Base-by-base conservation (phyloP, 2,888 invertebrate species). In the Acanthosepion esculentum region DNA sequence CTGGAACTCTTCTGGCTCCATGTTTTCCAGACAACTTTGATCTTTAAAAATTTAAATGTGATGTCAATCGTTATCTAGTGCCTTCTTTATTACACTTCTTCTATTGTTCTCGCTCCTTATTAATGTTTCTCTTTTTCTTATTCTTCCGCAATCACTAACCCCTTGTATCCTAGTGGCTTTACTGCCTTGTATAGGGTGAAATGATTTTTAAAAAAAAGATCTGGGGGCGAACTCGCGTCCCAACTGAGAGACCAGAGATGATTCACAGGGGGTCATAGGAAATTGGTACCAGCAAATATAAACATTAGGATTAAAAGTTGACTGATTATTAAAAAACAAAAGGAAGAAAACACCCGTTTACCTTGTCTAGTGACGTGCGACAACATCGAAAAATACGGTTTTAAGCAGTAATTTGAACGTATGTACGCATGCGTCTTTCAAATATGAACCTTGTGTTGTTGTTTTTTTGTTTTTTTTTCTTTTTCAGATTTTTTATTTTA, bases 221-320 rank as follows among this genome's bases (percentile, higher is more conserved):
- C 41, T 41, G 41, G 3, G 41, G n/a, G n/a, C 33, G n/a, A 78
- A 5, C 5, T 78, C n/a, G 33, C 2, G n/a, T n/a, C 10, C 5
- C n/a, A 33, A 18, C 78, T 33, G 78, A n/a, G 78, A n/a, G n/a
- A 1, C 78, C 8, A 29, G n/a, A 33, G 78, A 33, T 78, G 10
- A 33, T n/a, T 15, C 78, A 78, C 78, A 78, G n/a, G n/a, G n/a
- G 78, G 78, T n/a, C n/a, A 3, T 1, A n/a, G 3, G 12, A 78
- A 78, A 78, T 78, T 78, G 78, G 78, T 78, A 78, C 78, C 78
- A n/a, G 78, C 78, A 78, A 78, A 78, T 78, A n/a, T n/a, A 15
- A 78, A 78, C 78, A 33, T n/a, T 15, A 15, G 78, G 78, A 78
- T 78, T 78, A 78, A 78, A 78, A 78, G 15, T 78, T 78, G 78